These are phyloP conservation scores for Dendronephthya gigantea DNA, from an alignment of 64 coral and sea anemone species.

Conservation along the genomic window DNA sequence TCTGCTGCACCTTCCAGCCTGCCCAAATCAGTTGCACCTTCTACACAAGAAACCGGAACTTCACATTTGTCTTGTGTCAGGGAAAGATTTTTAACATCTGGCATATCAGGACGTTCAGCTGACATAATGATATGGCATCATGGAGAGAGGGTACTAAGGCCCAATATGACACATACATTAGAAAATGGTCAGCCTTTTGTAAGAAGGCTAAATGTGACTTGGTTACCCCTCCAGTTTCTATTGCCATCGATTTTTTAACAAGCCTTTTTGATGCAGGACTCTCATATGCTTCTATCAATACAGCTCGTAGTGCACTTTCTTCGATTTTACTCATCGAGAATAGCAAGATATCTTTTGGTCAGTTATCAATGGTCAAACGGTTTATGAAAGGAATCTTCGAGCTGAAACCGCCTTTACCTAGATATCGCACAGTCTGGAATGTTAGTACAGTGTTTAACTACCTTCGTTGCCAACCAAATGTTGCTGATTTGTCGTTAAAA, in stretches of 20 bases:
- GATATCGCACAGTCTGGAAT: constrained; percentile 6
- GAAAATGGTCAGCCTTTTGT: background rate
- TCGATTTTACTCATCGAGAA: background rate
- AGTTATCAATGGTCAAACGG: constrained; percentile 24
- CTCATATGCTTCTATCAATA: constrained; percentile 39
- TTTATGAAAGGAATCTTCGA: constrained; percentile 39
- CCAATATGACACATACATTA: background rate
- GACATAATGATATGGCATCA: background rate
- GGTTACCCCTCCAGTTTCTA: background rate
- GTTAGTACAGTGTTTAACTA: constrained; percentile 21
- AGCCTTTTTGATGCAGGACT: constrained; percentile 15
- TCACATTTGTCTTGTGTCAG: background rate
- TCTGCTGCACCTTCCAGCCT: background rate
- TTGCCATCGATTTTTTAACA: constrained; percentile 16
- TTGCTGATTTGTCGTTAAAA: background rate
- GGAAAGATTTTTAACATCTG: background rate
- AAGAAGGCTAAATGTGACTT: background rate
- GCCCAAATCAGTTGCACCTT: background rate
- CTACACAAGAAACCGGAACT: background rate
- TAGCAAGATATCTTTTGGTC: constrained; percentile 16
- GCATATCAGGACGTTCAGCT: background rate
- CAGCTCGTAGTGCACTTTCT: background rate
- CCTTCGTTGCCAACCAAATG: background rate
- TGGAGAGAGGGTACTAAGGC: background rate
- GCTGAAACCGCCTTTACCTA: background rate